Evolutionary conservation across 2,888 invertebrate genomes (phyloP).

Genomic region (Lymantria dispar): DNA sequence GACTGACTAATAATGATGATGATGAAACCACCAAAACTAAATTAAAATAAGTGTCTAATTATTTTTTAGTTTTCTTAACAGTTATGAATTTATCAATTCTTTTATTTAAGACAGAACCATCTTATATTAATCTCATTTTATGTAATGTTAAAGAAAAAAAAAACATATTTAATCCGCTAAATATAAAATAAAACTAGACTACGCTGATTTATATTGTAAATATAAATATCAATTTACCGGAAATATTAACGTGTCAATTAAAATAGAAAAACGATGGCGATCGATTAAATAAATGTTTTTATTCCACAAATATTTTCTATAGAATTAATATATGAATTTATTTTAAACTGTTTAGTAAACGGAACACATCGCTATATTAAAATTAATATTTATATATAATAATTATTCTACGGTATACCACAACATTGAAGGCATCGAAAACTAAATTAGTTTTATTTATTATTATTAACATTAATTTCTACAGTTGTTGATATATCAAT

Average conservation of each 20-base stretch:
- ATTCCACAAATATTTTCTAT: not conserved
- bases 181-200: not conserved
- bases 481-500: not conserved
- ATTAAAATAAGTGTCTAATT: too few relatives aligned
- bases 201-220: not conserved
- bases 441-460: not conserved
- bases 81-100: too few relatives aligned
- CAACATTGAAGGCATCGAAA: not conserved
- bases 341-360: not conserved
- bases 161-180: too few relatives aligned
- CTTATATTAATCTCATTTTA: too few relatives aligned
- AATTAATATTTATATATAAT: not conserved
- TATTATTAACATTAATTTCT: not conserved
- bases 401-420: not conserved
- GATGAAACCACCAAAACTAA: too few relatives aligned
- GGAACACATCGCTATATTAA: not conserved
- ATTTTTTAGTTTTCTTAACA: too few relatives aligned
- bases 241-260: constrained; percentile 1
- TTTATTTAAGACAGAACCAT: too few relatives aligned
- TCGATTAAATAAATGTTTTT: not conserved
- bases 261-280: constrained; percentile 1
- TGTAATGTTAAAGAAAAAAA: too few relatives aligned
- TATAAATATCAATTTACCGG: not conserved
- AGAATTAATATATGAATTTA: not conserved
- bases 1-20: too few relatives aligned